Evolutionary conservation across 1,140 invertebrate species (phyloP), one percentile per base, ranked within the genome.

Genomic region (Drosophila sproati): DNA sequence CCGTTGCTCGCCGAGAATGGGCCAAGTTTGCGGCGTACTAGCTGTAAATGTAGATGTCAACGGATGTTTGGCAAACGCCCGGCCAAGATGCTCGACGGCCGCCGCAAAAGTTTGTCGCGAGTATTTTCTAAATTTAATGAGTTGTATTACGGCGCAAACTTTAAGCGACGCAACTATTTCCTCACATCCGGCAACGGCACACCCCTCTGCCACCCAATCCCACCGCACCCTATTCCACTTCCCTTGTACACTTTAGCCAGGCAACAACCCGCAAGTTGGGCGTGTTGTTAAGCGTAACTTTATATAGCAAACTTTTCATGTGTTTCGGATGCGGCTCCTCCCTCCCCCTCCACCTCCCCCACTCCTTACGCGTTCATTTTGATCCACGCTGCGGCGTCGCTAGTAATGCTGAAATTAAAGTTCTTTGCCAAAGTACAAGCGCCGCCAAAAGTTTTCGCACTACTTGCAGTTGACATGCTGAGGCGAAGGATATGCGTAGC

Each of bases 111-210:
- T 78, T 83, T 68, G 69, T 73, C 72, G 77, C 80, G 77, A 88
- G 77, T 78, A 85, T 89, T 89, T 88, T 89, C 85, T 85, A 81
- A 89, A 89, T 89, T 89, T 89, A 89, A 89, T 89, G 85, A 89
- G 80, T 89, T 89, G 85, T 88, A 88, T 89, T 88, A 88, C 78
- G 74, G 10, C 41, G 54, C 77, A 67, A 73, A 77, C 77, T 85
- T 82, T 71, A 82, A 83, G 67, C 62, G 68, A 56, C 60, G 47
- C 45, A 59, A 59, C 62, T 64, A 72, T 64, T 68, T 67, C 60
- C 74, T 48, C 48, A 48, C 20, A 50, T 12, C 34, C 10, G 57
- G 39, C 60, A 28, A 28, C 54, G 5, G 34, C 28, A 12, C 4
- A 0, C 32, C 45, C 32, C 43, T n/a, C 12, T 12, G 3, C 20